Evolutionary conservation across 2,797 vertebrate species (phyloP).

Genomic region (Brotula barbata): DNA sequence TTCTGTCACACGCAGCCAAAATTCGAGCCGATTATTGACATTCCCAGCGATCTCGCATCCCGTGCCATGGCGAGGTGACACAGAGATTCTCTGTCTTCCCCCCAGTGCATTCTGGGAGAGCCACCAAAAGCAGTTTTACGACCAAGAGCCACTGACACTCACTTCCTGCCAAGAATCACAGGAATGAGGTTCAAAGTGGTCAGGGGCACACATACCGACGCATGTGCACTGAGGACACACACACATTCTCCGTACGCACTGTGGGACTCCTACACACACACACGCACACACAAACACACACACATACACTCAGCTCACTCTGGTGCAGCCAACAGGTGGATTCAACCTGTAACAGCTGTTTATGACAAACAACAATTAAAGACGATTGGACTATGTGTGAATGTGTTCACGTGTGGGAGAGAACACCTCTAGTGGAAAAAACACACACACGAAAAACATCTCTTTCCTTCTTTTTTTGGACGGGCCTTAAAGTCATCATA

Average conservation of each 20-base stretch:
- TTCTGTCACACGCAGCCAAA: constrained; percentile 7
- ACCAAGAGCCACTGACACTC: constrained; percentile 57
- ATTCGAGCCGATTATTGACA: constrained; percentile 56
- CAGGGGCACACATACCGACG: constrained; percentile 30
- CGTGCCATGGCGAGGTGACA: constrained; percentile 60
- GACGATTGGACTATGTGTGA: too few species aligned
- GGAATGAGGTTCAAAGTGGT: constrained; percentile 64
- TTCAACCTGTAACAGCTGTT: too few species aligned
- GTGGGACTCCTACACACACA: too few species aligned
- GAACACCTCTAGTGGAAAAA: too few species aligned
- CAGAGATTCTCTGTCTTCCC: constrained; percentile 71
- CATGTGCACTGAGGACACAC: constrained; percentile 20
- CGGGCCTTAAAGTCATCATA: too few species aligned
- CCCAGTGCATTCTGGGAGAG: constrained; percentile 56
- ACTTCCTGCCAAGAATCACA: constrained; percentile 68
- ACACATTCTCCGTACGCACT: background rate
- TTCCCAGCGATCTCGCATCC: constrained; percentile 62
- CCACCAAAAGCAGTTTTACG: constrained; percentile 69
- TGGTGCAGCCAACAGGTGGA: too few species aligned
- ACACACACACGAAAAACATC: too few species aligned
- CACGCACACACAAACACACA: too few species aligned
- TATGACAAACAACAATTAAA: too few species aligned
- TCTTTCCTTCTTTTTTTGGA: too few species aligned
- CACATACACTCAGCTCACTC: too few species aligned
- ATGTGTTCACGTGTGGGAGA: too few species aligned